Evolutionary conservation across 2,797 vertebrate species (phyloP), one percentile per base, ranked within the genome.

Genomic region (Chiroxiphia lanceolata): DNA sequence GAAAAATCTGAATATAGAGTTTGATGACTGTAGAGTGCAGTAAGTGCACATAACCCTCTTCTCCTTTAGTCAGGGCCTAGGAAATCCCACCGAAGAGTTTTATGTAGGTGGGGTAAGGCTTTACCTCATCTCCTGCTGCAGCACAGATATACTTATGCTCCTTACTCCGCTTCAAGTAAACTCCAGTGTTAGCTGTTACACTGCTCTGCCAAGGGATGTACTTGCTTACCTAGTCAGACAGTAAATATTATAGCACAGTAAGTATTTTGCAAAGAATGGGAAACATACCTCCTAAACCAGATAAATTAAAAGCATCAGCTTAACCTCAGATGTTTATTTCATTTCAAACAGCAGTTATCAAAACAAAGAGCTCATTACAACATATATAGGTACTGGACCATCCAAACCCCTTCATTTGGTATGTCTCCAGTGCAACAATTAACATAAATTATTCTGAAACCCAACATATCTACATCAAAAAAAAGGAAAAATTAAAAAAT

Each of bases 321-420:
- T 89, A 90, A 83, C 77, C 68, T 79, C 67, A 83, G 83, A 87
- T 33, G 22, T 88, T 95, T 83, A 95, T 94, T 95, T 59, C 50
- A 45, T 79, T 91, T 89, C 77, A 84, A 83, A 84, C 36, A 74
- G 87, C 71, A 74, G 93, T 96, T 91, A 94, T 83, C 92, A 95
- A 86, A 94, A 94, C 70, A 90, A 81, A 90, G 54, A 86, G 22
- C 76, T 92, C 64, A 70, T 94, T 93, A 90, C 88, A 93, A 92
- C 75, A 90, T 54, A 67, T 25, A 75, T 29, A 76, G 40, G 36
- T 90, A 91, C 84, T 74, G 71, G 90, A 65, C 40, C 61, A 90
- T 64, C 70, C 93, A 87, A 94, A 71, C 6, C 22, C 48, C 40
- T 88, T 87, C 42, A 57, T 77, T 83, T 90, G 71, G 59, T 63